phyloP scores from a whole-genome alignment of 2,797 vertebrate genomes.

The Momotus momota region DNA sequence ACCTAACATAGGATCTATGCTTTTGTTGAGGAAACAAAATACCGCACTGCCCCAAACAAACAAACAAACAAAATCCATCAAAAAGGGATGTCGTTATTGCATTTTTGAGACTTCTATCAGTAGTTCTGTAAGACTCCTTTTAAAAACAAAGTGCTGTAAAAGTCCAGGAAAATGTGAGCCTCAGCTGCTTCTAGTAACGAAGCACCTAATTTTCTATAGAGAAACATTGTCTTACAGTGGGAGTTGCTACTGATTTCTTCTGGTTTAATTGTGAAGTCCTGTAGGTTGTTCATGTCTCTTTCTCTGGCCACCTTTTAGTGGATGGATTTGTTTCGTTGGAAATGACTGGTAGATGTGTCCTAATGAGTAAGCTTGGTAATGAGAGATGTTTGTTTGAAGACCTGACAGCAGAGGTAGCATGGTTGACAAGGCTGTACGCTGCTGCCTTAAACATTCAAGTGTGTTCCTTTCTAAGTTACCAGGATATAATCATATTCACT shows the following conservation, averaged over 20 bases:
- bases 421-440: not conserved
- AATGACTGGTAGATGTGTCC: not conserved
- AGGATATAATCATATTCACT: constrained; percentile 44
- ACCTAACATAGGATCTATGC: not conserved
- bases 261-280: not conserved
- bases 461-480: not conserved
- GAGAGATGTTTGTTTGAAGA: not conserved
- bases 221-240: not conserved
- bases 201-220: not conserved
- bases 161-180: not conserved
- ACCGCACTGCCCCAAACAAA: not conserved
- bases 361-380: not conserved
- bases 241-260: not conserved
- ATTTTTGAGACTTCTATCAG: not conserved
- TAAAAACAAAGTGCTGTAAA: not conserved
- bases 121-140: not conserved
- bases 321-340: not conserved
- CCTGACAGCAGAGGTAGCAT: not conserved
- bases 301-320: not conserved
- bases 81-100: not conserved
- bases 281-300: not conserved
- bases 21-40: not conserved
- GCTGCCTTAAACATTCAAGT: not conserved
- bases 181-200: not conserved
- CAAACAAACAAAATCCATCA: not conserved